phyloP scores from a whole-genome alignment of 2,888 invertebrate genomes.

The Philopedon plagiatum region DNA sequence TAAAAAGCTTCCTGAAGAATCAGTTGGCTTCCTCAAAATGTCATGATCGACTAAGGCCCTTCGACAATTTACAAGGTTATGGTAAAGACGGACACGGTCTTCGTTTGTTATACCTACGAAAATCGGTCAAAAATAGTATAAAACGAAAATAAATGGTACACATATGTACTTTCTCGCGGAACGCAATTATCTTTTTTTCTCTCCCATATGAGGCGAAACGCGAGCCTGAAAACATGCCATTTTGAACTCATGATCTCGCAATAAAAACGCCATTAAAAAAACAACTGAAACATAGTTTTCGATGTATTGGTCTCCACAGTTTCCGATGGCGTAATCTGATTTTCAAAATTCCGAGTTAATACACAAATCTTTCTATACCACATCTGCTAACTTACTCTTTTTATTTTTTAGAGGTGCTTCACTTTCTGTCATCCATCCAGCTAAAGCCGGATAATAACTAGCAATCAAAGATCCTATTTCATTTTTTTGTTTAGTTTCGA shows the following conservation, averaged over 20 bases:
- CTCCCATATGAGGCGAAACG: no score
- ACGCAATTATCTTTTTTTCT: no score
- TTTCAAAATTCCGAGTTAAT: no score
- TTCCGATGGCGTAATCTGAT: no score
- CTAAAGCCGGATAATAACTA: conserved; percentile 89
- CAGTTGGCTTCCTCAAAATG: conserved; percentile 85
- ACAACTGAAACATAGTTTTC: no score
- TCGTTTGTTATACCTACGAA: conserved; percentile 83
- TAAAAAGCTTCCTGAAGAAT: conserved; percentile 87
- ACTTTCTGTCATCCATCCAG: conserved; percentile 85
- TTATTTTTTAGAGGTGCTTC: conserved; percentile 75
- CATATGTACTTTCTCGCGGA: no score
- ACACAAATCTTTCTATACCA: no score
- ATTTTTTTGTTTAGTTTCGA: conserved; percentile 90
- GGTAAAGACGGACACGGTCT: conserved; percentile 89
- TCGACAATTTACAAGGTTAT: conserved; percentile 87
- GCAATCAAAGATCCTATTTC: conserved; percentile 95
- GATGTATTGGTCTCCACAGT: no score
- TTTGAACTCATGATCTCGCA: no score
- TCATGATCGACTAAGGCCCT: conserved; percentile 88
- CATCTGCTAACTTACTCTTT: conserved; percentile 65
- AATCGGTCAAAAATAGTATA: background rate
- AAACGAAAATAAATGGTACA: no score
- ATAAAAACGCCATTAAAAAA: no score
- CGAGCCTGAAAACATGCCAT: no score